Base-by-base conservation (phyloP, 2,888 invertebrate genomes). In the Synanthedon tipuliformis region DNA sequence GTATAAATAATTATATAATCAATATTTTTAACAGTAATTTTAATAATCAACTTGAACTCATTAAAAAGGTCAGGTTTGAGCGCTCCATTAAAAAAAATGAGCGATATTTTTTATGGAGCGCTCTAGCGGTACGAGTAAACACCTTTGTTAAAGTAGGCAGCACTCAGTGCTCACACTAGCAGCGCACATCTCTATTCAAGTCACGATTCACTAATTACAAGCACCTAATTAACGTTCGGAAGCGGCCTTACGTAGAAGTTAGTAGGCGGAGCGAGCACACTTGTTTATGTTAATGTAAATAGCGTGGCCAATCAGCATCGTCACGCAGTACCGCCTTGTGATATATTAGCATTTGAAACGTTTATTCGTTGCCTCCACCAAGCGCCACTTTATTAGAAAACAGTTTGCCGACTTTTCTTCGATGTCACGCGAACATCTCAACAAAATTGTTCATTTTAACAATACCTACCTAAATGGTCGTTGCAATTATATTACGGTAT, bases 261-360 rank as follows among this genome's bases (percentile, higher is more conserved):
- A 59, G 78, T 71, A 68, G 85, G 85, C 83, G 85, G 80, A 72
- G 84, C 82, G 59, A 66, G 60, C 68, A 65, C 69, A 68, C 71
- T 73, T 79, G 75, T 75, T 71, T 81, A 85, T 85, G 84, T 78
- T 84, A 84, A 86, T 87, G 78, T 76, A 78, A 80, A 81, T 73
- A 78, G 66, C 75, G 68, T 73, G 68, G 74, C 86, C 86, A 87
- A 87, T 87, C 77, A 79, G 78, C 70, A 73, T 58, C 80, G 75
- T 79, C 79, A 79, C 73, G 73, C 67, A 71, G 68, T 72, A 62
- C 83, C 79, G 81, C 79, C 78, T 75, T 68, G 86, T 86, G 85
- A 87, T 85, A 86, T 86, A 87, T 87, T 87, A 85, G 79, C 83
- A 84, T 86, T 86, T 81, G 81, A 83, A 85, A 78, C 80, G 82